A percentile compares a stretch with the other conserved stretches of the same genome.
These are phyloP conservation scores for Sepiola atlantica DNA, from an alignment of 2,888 invertebrate genomes.

Conservation along the genomic window DNA sequence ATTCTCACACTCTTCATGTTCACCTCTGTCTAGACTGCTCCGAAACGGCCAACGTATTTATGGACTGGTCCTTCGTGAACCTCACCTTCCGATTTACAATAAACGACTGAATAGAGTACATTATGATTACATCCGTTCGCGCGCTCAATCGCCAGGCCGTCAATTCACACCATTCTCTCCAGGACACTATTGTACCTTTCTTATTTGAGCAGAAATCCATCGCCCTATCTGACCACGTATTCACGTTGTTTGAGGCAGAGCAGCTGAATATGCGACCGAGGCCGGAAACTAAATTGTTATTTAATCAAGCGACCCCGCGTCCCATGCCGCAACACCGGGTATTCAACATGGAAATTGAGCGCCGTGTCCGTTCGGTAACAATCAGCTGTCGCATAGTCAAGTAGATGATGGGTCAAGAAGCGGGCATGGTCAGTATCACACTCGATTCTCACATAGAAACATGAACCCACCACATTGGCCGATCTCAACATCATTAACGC, in stretches of 20 bases:
- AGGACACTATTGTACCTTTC: background rate
- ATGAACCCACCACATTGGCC: too few species aligned
- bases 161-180: background rate
- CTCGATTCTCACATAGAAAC: background rate
- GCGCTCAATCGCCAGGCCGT: background rate
- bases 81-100: background rate
- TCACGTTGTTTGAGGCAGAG: background rate
- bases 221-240: background rate
- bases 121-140: background rate
- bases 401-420: background rate
- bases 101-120: slow-evolving; percentile 20
- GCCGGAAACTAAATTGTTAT: background rate
- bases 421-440: background rate
- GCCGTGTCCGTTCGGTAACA: background rate
- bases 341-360: slow-evolving; percentile 32
- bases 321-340: background rate
- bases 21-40: background rate
- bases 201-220: background rate
- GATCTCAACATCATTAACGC: background rate
- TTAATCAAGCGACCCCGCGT: background rate
- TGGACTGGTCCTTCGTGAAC: background rate
- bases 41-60: slow-evolving; percentile 6
- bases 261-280: background rate
- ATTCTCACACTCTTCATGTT: background rate
- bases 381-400: background rate